These are phyloP conservation scores for Silvanus unidentatus DNA, from an alignment of 2,888 invertebrate species.

Conservation along the genomic window DNA sequence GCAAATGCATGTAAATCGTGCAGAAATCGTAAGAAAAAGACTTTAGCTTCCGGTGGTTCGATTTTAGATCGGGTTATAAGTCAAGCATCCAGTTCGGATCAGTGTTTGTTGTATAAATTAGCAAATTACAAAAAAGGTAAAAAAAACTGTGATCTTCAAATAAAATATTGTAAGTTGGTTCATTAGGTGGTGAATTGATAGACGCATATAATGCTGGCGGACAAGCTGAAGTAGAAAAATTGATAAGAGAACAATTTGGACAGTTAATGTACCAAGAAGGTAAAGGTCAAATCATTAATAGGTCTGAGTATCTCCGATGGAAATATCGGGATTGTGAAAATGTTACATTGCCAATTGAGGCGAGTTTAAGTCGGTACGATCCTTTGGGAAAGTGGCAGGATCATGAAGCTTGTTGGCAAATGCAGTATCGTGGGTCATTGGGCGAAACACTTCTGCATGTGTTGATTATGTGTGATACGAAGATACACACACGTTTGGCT, in stretches of 20 bases:
- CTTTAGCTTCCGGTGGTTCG: slow-evolving; percentile 58
- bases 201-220: slow-evolving; percentile 84
- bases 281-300: slow-evolving; percentile 75
- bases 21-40: slow-evolving; percentile 44
- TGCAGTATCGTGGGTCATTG: slow-evolving; percentile 90
- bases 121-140: slow-evolving; percentile 84
- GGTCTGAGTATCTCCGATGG: slow-evolving; percentile 85
- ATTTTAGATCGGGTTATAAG: slow-evolving; percentile 87
- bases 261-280: slow-evolving; percentile 85
- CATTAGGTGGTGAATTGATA: slow-evolving; percentile 71
- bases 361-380: slow-evolving; percentile 77
- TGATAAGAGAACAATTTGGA: slow-evolving; percentile 80
- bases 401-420: slow-evolving; percentile 95
- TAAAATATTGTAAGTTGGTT: not conserved
- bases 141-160: not conserved
- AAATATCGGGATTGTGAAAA: slow-evolving; percentile 81
- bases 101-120: slow-evolving; percentile 78
- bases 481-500: slow-evolving; percentile 73
- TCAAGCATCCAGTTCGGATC: slow-evolving; percentile 78
- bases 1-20: slow-evolving; percentile 49
- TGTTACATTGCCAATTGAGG: slow-evolving; percentile 82
- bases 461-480: slow-evolving; percentile 89
- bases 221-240: slow-evolving; percentile 73
- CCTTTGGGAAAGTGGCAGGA: slow-evolving; percentile 83
- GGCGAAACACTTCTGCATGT: slow-evolving; percentile 95